A percentile compares a stretch with the other conserved stretches of the same genome.
Conservation (phyloP, 2,888 invertebrate species). For the Drosophila quasianomalipes region DNA sequence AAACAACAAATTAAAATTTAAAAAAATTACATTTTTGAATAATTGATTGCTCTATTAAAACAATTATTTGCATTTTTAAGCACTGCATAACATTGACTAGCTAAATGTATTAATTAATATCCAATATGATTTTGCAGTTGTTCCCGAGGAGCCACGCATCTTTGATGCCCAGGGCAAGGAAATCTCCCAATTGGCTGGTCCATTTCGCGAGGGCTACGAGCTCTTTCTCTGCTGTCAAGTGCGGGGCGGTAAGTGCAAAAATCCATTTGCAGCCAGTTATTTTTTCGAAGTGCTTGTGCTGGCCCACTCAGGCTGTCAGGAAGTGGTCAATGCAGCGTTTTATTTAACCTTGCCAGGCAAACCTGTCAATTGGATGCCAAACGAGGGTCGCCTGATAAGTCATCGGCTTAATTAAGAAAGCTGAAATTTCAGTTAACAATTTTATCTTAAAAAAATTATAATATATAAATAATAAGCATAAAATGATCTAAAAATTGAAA, state of each 20-base stretch:
- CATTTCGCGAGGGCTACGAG: constrained; percentile 94
- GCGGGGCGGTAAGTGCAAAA: constrained; percentile 90
- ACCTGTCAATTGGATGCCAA: neutral
- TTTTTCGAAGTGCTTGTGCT: neutral
- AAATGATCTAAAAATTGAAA: neutral
- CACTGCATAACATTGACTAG: neutral
- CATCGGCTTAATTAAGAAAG: neutral
- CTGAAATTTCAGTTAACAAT: neutral
- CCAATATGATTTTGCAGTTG: constrained; percentile 87
- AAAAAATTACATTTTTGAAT: neutral
- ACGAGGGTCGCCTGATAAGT: neutral
- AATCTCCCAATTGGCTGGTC: constrained; percentile 92
- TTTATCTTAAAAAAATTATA: neutral
- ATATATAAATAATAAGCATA: neutral
- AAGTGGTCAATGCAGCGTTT: constrained; percentile 19
- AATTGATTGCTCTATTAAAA: neutral
- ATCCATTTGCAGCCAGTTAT: neutral
- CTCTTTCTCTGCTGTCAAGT: constrained; percentile 94
- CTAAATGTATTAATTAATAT: neutral
- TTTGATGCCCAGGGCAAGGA: constrained; percentile 93
- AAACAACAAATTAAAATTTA: too few species aligned
- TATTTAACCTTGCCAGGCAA: constrained; percentile 25
- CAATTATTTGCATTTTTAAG: neutral
- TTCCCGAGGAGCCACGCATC: constrained; percentile 92
- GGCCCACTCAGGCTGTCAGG: constrained; percentile 13